A percentile compares a stretch with the other conserved stretches of the same genome.
Conservation (phyloP, 2,888 invertebrate species). For the Lagria hirta region DNA sequence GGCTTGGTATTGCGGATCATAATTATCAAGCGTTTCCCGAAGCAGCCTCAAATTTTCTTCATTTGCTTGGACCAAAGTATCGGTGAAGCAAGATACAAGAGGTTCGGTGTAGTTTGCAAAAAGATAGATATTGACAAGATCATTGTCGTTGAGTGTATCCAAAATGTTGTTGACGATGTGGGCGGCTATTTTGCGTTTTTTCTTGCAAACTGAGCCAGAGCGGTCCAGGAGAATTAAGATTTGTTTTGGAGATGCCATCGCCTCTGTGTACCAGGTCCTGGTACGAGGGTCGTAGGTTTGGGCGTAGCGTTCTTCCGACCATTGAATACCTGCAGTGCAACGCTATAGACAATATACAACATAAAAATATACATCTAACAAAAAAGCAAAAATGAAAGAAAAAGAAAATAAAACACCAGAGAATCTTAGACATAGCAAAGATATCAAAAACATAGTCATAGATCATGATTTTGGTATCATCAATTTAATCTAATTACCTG, state of each 20-base stretch:
- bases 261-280: slow-evolving; percentile 96
- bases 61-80: slow-evolving; percentile 62
- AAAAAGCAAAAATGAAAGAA: too few species aligned
- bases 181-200: slow-evolving; percentile 80
- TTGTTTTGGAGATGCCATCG: slow-evolving; percentile 97
- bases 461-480: background rate
- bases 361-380: too few species aligned
- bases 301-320: slow-evolving; percentile 57
- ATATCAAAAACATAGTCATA: too few species aligned
- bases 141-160: slow-evolving; percentile 95
- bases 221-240: slow-evolving; percentile 69
- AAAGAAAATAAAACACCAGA: too few species aligned
- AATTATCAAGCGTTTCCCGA: slow-evolving; percentile 46
- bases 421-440: too few species aligned
- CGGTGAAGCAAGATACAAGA: slow-evolving; percentile 86
- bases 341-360: too few species aligned
- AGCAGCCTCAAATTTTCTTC: slow-evolving; percentile 52
- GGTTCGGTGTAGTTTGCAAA: slow-evolving; percentile 80
- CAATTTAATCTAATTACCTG: slow-evolving; percentile 65
- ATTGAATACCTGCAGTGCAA: slow-evolving; percentile 64
- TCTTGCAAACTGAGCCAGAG: slow-evolving; percentile 66
- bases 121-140: slow-evolving; percentile 94
- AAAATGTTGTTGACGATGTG: slow-evolving; percentile 85
- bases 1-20: slow-evolving; percentile 41
- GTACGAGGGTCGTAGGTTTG: slow-evolving; percentile 92